phyloP scores from a whole-genome alignment of 92 coral and sea anemone species.

The Porites evermanni region DNA sequence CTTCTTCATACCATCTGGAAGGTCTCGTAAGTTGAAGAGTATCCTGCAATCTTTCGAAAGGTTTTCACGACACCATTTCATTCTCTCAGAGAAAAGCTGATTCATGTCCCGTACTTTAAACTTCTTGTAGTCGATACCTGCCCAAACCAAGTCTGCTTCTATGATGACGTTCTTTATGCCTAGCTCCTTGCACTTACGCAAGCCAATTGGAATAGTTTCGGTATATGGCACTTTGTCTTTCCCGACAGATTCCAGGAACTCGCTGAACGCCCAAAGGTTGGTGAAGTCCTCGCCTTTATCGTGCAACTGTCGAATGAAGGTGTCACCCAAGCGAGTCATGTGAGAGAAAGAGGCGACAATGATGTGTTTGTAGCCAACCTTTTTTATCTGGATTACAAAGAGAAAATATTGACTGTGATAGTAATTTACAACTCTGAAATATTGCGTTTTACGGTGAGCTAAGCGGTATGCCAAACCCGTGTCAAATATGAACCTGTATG shows the following conservation, averaged over 20 bases:
- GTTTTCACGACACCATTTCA: conserved; percentile 72
- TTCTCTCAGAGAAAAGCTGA: conserved; percentile 48
- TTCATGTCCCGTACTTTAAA: conserved; percentile 71
- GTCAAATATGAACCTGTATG: too few species aligned
- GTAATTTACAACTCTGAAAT: too few species aligned
- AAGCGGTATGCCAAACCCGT: too few species aligned
- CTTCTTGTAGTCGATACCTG: conserved; percentile 75
- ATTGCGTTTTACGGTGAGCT: too few species aligned
- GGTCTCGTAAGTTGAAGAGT: conserved; percentile 67
- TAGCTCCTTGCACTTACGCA: conserved; percentile 73
- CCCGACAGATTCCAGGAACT: conserved; percentile 73
- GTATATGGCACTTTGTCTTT: conserved; percentile 64
- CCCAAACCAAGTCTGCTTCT: conserved; percentile 78
- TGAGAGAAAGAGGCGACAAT: conserved; percentile 88
- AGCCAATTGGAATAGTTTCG: conserved; percentile 71
- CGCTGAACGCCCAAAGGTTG: conserved; percentile 79
- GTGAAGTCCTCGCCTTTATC: conserved; percentile 78
- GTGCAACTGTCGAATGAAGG: conserved; percentile 62
- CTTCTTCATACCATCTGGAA: conserved; percentile 62
- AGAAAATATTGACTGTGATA: neutral
- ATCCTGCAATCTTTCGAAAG: conserved; percentile 63
- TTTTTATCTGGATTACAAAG: conserved; percentile 32
- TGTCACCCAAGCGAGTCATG: conserved; percentile 89
- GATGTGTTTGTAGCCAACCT: conserved; percentile 72
- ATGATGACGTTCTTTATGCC: conserved; percentile 73